These are phyloP conservation scores for Heliconius cydno DNA, from an alignment of 2,888 invertebrate species.

Conservation along the genomic window DNA sequence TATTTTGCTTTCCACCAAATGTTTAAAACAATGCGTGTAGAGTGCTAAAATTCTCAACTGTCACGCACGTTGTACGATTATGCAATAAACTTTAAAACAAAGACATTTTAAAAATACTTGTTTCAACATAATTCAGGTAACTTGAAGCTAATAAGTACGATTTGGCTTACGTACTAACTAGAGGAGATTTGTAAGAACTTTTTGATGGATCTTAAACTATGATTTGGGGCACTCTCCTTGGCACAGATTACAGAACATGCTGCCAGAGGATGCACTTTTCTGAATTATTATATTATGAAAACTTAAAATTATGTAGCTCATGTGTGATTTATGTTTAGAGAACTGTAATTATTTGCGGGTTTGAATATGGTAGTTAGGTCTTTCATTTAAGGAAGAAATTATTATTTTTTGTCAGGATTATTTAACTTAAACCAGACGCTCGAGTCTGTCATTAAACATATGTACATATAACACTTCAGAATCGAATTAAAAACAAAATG, in stretches of 20 bases:
- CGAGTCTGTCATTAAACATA: too few relatives aligned
- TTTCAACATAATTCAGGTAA: constrained; percentile 1
- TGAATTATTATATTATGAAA: constrained; percentile 46
- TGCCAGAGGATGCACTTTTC: constrained; percentile 51
- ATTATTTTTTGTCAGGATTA: too few relatives aligned
- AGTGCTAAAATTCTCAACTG: too few relatives aligned
- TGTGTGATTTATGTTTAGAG: too few relatives aligned
- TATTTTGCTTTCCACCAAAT: too few relatives aligned
- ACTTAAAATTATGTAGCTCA: constrained; percentile 45
- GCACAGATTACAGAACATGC: constrained; percentile 47
- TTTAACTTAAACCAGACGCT: too few relatives aligned
- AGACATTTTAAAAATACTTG: neutral
- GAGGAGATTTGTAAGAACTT: constrained; percentile 39
- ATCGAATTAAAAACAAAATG: too few relatives aligned
- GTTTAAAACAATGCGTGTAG: too few relatives aligned
- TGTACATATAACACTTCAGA: too few relatives aligned
- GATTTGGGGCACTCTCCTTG: constrained; percentile 56
- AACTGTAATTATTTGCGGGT: too few relatives aligned
- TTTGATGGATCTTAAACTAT: constrained; percentile 60
- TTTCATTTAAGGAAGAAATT: too few relatives aligned
- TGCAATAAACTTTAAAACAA: neutral
- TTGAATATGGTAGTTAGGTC: too few relatives aligned
- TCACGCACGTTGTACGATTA: neutral
- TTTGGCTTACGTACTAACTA: constrained; percentile 32
- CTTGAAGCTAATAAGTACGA: constrained; percentile 26